Conservation (phyloP, 2,888 invertebrate genomes). For the Cephus pygmeus region DNA sequence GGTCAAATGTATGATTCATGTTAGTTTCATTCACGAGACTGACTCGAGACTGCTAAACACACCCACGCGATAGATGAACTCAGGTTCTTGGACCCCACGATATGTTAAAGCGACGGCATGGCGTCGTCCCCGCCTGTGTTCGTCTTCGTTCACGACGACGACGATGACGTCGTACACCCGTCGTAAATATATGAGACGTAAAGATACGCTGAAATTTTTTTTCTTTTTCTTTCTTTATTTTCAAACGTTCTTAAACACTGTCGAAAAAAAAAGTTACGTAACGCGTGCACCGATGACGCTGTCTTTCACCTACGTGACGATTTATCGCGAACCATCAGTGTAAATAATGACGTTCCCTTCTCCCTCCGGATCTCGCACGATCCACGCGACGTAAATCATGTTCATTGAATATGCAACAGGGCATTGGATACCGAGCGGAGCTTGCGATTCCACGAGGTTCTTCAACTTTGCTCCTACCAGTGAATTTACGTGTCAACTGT, state of each 20-base stretch:
- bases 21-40: not conserved
- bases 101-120: not conserved
- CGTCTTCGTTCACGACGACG: not conserved
- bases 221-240: not conserved
- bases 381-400: not conserved
- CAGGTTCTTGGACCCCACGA: not conserved
- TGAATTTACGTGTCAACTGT: not conserved
- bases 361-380: not conserved
- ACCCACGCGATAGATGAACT: not conserved
- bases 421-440: not conserved
- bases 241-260: not conserved
- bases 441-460: not conserved
- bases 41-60: not conserved
- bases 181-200: not conserved
- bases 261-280: too few relatives aligned
- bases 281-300: not conserved
- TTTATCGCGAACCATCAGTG: not conserved
- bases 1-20: not conserved
- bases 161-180: not conserved
- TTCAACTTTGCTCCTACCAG: not conserved
- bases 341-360: not conserved
- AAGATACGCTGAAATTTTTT: not conserved
- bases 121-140: not conserved
- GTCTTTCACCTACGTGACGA: not conserved
- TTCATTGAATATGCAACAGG: slow-evolving; percentile 1